These are phyloP conservation scores for Bombus huntii DNA, from an alignment of 1,140 invertebrate species.

Conservation along the genomic window DNA sequence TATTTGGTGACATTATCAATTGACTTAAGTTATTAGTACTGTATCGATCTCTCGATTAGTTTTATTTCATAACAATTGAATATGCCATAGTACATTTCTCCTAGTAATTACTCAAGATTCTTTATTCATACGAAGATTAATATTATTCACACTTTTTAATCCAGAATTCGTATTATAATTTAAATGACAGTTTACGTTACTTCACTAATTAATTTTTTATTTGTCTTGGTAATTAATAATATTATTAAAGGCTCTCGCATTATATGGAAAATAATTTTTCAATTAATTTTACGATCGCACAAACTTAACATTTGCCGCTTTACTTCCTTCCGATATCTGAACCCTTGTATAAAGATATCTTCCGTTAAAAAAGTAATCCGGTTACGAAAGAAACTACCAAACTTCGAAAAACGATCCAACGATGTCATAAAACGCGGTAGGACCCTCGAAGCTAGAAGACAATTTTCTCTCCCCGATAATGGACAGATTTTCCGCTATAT, in stretches of 20 bases:
- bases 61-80: not conserved
- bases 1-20: not conserved
- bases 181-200: not conserved
- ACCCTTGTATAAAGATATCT: not conserved
- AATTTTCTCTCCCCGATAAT: conserved; percentile 6
- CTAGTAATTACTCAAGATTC: not conserved
- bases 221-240: not conserved
- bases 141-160: not conserved
- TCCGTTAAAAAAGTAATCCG: not conserved
- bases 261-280: not conserved
- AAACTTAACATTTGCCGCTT: too few relatives aligned
- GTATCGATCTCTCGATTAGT: not conserved
- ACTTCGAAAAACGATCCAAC: not conserved
- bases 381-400: not conserved
- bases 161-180: not conserved
- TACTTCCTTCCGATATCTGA: not conserved
- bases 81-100: not conserved
- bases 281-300: not conserved
- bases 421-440: not conserved
- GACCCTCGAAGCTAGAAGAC: not conserved
- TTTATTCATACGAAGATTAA: not conserved
- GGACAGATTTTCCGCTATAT: conserved; percentile 27
- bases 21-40: not conserved
- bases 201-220: not conserved
- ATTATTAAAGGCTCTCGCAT: not conserved